These are phyloP conservation scores for Branchipolynoe longqiensis DNA, from an alignment of 2,888 invertebrate genomes.

Conservation along the genomic window DNA sequence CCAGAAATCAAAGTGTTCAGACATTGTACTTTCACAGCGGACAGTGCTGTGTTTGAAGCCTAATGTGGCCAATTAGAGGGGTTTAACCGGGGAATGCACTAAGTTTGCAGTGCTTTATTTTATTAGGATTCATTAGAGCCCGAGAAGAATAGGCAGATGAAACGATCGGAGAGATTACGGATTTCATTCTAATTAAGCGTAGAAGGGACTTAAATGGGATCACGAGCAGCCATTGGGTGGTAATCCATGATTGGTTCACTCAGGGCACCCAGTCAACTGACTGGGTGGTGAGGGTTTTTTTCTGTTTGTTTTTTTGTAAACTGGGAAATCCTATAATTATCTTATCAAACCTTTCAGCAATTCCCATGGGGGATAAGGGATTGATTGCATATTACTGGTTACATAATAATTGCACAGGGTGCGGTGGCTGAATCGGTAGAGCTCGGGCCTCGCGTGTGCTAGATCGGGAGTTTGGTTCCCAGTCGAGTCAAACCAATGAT, in stretches of 20 bases:
- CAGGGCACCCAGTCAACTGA: neutral
- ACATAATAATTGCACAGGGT: too few relatives aligned
- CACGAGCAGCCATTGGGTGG: constrained; percentile 1
- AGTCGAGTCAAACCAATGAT: too few relatives aligned
- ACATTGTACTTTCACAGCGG: too few relatives aligned
- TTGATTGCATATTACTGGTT: too few relatives aligned
- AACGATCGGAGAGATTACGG: constrained; percentile 15
- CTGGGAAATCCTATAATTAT: neutral
- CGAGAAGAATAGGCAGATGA: constrained; percentile 30
- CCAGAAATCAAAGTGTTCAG: too few relatives aligned
- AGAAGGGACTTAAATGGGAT: constrained; percentile 38
- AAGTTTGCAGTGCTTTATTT: neutral
- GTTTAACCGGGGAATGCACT: constrained; percentile 5
- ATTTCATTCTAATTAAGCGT: constrained; percentile 8
- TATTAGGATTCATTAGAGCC: neutral
- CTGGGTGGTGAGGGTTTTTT: neutral
- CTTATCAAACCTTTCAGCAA: neutral
- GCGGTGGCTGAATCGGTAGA: too few relatives aligned
- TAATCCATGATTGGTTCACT: constrained; percentile 13
- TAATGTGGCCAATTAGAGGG: neutral
- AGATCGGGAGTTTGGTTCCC: too few relatives aligned
- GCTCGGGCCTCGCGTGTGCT: too few relatives aligned
- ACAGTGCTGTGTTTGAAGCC: too few relatives aligned
- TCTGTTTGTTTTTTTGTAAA: neutral
- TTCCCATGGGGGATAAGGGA: neutral